Evolutionary conservation across 2,888 invertebrate species (phyloP), one percentile per base, ranked within the genome.

Genomic region (Perithous albicinctus): DNA sequence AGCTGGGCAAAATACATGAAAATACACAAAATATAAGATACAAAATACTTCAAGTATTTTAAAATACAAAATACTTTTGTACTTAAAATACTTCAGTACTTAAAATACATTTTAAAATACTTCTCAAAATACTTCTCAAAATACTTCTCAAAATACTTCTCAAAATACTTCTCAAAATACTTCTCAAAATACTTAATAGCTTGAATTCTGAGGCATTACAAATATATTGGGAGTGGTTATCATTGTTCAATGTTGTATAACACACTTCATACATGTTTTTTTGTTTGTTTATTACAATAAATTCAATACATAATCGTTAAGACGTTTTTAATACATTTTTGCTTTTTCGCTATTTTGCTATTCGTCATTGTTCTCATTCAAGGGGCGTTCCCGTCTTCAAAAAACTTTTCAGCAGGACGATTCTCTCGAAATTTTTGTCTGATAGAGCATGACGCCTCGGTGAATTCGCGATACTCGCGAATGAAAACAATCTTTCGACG

Each of bases 401-500:
- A 56, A 56, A n/a, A n/a, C n/a, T n/a, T n/a, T n/a, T n/a, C n/a
- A n/a, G n/a, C n/a, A n/a, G n/a, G n/a, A n/a, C n/a, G n/a, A n/a
- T n/a, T n/a, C n/a, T n/a, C n/a, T n/a, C n/a, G n/a, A n/a, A n/a
- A n/a, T n/a, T n/a, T n/a, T 7, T 56, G 6, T 56, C 56, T 4
- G 32, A 56, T 26, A 32, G 29, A 5, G 56, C 15, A 29, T 56
- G 56, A 5, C 32, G 56, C 29, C 56, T 67, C 35, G 29, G 48
- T 4, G 46, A 6, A n/a, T 64, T 63, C 35, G 54, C 48, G 43
- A 79, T 79, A 12, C 70, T 72, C 20, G 78, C 56, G 64, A 59
- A 54, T n/a, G 78, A 73, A 73, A 81, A 78, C 26, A 74, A 32
- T 63, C 75, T 43, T 56, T 82, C 51, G 26, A 78, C 64, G 10